These are phyloP conservation scores for Uria aalge DNA, from an alignment of 2,113 vertebrate genomes.

Conservation along the genomic window DNA sequence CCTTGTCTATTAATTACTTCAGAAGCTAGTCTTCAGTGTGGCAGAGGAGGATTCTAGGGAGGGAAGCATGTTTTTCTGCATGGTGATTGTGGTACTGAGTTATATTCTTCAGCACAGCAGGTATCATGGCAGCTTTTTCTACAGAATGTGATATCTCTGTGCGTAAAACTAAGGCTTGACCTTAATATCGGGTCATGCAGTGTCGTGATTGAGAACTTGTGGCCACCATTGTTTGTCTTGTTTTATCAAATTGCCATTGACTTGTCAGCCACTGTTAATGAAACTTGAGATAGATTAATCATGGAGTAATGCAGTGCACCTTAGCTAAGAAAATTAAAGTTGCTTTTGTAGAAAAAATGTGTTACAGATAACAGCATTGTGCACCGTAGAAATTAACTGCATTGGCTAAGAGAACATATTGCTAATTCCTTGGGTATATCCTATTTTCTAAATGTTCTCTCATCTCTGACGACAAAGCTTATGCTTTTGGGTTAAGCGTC, in stretches of 20 bases:
- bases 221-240: background rate
- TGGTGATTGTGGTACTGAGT: background rate
- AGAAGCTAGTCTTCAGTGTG: background rate
- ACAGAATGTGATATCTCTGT: background rate
- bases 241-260: background rate
- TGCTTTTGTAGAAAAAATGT: background rate
- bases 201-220: background rate
- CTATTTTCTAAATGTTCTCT: background rate
- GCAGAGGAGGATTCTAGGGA: background rate
- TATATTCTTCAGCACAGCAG: background rate
- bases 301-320: background rate
- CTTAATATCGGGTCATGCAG: background rate
- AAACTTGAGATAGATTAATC: background rate
- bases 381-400: background rate
- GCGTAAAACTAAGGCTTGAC: background rate
- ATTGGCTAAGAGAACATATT: background rate
- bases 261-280: background rate
- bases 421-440: background rate
- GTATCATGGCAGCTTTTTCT: background rate
- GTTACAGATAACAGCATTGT: background rate
- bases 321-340: background rate
- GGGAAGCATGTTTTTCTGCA: background rate
- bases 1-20: background rate
- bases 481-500: background rate
- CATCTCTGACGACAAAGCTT: background rate